These are phyloP conservation scores for Cydia amplana DNA, from an alignment of 1,140 invertebrate species.

Conservation along the genomic window DNA sequence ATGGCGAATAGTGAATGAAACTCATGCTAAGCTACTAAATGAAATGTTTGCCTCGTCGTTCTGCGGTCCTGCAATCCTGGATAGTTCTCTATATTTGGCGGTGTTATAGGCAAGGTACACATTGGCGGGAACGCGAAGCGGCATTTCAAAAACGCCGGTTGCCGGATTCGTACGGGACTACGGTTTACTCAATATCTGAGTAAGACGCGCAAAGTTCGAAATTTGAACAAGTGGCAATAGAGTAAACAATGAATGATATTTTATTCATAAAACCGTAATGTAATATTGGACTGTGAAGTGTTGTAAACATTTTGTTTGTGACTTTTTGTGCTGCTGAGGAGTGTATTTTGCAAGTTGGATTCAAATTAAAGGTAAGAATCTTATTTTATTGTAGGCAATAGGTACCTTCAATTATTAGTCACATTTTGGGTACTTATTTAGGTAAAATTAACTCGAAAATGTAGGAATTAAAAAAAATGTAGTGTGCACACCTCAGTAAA, in stretches of 20 bases:
- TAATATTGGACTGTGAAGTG: neutral
- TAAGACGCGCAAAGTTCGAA: slow-evolving; percentile 23
- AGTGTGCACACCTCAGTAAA: no score
- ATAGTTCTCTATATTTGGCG: neutral
- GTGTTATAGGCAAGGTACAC: slow-evolving; percentile 16
- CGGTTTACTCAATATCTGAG: neutral
- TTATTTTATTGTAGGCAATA: neutral
- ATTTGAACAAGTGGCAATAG: slow-evolving; percentile 27
- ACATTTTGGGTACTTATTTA: no score
- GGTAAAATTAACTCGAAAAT: no score
- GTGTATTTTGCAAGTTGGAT: slow-evolving; percentile 3
- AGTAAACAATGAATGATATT: neutral
- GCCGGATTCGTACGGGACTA: neutral
- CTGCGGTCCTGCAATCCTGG: neutral
- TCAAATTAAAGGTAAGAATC: neutral
- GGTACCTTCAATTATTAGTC: no score
- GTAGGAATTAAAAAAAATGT: no score
- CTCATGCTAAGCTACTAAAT: neutral
- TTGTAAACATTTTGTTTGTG: slow-evolving; percentile 1
- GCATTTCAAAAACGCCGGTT: slow-evolving; percentile 30
- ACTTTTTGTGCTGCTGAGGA: neutral
- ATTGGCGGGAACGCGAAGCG: slow-evolving; percentile 26
- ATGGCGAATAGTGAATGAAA: neutral
- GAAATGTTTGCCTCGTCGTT: neutral
- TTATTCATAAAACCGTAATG: slow-evolving; percentile 12